Conservation (phyloP, 2,888 invertebrate species). For the Emmelina monodactyla region DNA sequence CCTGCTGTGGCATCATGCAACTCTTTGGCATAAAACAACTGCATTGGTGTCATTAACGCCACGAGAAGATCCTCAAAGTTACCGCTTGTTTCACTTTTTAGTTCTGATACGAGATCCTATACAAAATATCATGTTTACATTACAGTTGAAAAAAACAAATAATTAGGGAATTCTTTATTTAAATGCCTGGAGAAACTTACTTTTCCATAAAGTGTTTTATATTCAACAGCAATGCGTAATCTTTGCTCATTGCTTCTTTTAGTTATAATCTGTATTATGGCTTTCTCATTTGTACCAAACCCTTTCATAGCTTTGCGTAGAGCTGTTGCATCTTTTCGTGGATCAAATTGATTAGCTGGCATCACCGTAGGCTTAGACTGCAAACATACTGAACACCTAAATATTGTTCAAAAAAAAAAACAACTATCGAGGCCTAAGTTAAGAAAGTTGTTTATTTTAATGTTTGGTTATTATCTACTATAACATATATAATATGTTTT, state of each 20-base stretch:
- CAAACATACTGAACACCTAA: constrained; percentile 22
- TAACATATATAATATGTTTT: no score
- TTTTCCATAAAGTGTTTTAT: constrained; percentile 88
- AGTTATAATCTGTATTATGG: constrained; percentile 85
- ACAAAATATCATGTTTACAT: no score
- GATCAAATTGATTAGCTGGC: constrained; percentile 79
- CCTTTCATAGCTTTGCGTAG: constrained; percentile 93
- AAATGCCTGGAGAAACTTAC: constrained; percentile 38
- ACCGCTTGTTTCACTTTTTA: constrained; percentile 89
- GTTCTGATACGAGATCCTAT: constrained; percentile 80
- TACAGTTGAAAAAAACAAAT: no score
- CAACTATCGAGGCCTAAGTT: no score
- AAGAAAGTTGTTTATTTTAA: no score
- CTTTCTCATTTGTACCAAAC: constrained; percentile 89
- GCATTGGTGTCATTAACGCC: constrained; percentile 84
- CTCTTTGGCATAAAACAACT: constrained; percentile 85
- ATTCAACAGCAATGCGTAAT: constrained; percentile 80
- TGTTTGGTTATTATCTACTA: no score
- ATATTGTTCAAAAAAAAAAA: neutral
- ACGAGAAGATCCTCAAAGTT: constrained; percentile 85
- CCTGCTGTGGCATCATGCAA: constrained; percentile 85
- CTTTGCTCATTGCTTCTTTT: constrained; percentile 86
- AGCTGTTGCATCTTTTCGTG: constrained; percentile 80
- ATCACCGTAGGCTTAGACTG: constrained; percentile 79
- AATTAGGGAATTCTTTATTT: neutral